Evolutionary conservation across 2,888 invertebrate genomes (phyloP).

Genomic region (Priocnemis perturbator): DNA sequence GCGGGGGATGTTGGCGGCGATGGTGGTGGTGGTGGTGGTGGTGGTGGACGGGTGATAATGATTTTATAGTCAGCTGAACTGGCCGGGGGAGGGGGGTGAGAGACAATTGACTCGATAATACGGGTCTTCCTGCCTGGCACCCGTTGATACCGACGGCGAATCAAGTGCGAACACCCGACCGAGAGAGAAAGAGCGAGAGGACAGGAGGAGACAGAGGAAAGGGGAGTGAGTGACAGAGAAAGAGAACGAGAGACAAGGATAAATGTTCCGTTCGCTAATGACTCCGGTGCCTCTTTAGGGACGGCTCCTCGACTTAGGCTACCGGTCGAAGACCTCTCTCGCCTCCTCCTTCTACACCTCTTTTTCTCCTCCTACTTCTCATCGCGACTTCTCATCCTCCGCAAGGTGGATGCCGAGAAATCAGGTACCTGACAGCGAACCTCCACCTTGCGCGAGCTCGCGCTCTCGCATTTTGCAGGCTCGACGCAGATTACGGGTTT

Average conservation of each 20-base stretch:
- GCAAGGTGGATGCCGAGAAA: constrained; percentile 34
- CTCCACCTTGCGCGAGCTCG: constrained; percentile 55
- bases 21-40: constrained; percentile 45
- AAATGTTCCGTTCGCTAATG: constrained; percentile 67
- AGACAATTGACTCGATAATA: constrained; percentile 74
- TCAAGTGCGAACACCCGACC: constrained; percentile 68
- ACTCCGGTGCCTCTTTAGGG: constrained; percentile 61
- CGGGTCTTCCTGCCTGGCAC: constrained; percentile 75
- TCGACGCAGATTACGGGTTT: constrained; percentile 9
- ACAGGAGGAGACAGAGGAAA: constrained; percentile 37
- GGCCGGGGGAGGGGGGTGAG: constrained; percentile 65
- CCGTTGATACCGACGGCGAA: constrained; percentile 73
- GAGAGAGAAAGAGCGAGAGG: constrained; percentile 39
- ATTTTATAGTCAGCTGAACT: constrained; percentile 72
- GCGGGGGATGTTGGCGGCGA: constrained; percentile 38
- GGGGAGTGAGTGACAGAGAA: constrained; percentile 21
- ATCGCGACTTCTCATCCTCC: constrained; percentile 4
- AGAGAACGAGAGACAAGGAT: constrained; percentile 61
- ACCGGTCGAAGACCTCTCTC: constrained; percentile 60
- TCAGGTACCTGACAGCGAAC: constrained; percentile 55
- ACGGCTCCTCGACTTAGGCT: constrained; percentile 58
- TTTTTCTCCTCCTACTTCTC: neutral
- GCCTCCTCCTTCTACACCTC: neutral
- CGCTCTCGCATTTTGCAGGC: constrained; percentile 5
- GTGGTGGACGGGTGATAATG: constrained; percentile 69